Base-by-base conservation (phyloP, 2,888 invertebrate species). In the Nyleta sp. region DNA sequence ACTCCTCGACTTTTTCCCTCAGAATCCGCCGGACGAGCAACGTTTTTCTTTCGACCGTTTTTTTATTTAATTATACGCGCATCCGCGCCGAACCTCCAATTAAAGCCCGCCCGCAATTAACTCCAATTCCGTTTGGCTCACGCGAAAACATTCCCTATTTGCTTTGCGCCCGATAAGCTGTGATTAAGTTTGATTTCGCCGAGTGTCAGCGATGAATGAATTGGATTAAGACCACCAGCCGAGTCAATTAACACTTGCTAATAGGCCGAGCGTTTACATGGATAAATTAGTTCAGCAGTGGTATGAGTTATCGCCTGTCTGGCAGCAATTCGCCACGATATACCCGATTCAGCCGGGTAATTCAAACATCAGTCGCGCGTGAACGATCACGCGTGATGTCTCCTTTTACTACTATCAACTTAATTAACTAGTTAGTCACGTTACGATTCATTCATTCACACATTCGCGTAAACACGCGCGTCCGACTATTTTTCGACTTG, bases 311-410 rank as follows among this genome's bases (percentile, higher is more conserved):
- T 74, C 64, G 71, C 60, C 53, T 64, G 71, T 48, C 50, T 50
- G 67, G 52, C 60, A 64, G 73, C 74, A 46, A 87, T 87, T 87
- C 82, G 86, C 80, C 83, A 83, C 83, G 84, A 84, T 83, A 77
- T 70, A 80, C 78, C 79, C 80, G 82, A 81, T 82, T 73, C 80
- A 78, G 79, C 79, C 81, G 74, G 72, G 78, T 85, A 82, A 86
- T 87, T 87, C 86, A 84, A 84, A 85, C 87, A 84, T 87, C 85
- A 85, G 85, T 87, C 88, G 87, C 85, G 85, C 86, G 84, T 83
- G 85, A 86, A 83, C 80, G 84, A 82, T 80, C 84, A 80, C 80
- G 57, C 71, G 50, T 75, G 80, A 81, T 80, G 80, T 81, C 78
- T 81, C 81, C 77, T 76, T 76, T 59, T 53, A 70, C 76, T 46